Percentiles rank a stretch among this genome's conserved stretches.
phyloP scores from a whole-genome alignment of 1,140 invertebrate genomes.

The Rhopalosiphum maidis region DNA sequence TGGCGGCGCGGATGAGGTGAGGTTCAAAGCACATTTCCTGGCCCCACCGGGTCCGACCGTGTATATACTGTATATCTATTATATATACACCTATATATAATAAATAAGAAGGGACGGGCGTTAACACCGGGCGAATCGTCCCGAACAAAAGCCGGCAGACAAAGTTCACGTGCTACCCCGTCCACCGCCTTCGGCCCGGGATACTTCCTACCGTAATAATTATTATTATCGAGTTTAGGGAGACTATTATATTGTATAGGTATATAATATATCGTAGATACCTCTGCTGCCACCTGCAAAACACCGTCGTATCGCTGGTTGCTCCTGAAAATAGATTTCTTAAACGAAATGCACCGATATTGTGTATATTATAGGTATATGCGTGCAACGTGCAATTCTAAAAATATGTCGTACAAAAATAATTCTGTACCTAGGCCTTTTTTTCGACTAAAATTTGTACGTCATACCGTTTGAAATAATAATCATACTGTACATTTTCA shows the following conservation, averaged over 20 bases:
- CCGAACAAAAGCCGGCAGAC: slow-evolving; percentile 46
- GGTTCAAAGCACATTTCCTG: slow-evolving; percentile 46
- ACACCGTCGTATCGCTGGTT: not conserved
- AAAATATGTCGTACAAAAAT: not conserved
- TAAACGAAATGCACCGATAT: not conserved
- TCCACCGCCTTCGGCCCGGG: not conserved
- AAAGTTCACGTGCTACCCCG: slow-evolving; percentile 46
- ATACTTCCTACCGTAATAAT: slow-evolving; percentile 24
- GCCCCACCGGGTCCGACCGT: not conserved
- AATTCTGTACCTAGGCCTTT: not conserved
- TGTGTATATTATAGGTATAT: not conserved
- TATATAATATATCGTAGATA: not conserved
- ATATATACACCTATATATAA: slow-evolving; percentile 5
- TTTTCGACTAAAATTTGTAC: not conserved
- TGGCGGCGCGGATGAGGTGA: not conserved
- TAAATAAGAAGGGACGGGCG: slow-evolving; percentile 36
- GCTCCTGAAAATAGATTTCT: not conserved
- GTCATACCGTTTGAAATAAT: not conserved
- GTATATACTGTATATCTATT: not conserved
- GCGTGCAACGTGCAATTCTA: not conserved
- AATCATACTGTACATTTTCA: not conserved
- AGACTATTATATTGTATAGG: not conserved
- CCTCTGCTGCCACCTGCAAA: not conserved
- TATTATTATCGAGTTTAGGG: slow-evolving; percentile 27
- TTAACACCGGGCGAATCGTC: slow-evolving; percentile 33